phyloP scores from a whole-genome alignment of 1,140 invertebrate genomes.

The Octopus sinensis region DNA sequence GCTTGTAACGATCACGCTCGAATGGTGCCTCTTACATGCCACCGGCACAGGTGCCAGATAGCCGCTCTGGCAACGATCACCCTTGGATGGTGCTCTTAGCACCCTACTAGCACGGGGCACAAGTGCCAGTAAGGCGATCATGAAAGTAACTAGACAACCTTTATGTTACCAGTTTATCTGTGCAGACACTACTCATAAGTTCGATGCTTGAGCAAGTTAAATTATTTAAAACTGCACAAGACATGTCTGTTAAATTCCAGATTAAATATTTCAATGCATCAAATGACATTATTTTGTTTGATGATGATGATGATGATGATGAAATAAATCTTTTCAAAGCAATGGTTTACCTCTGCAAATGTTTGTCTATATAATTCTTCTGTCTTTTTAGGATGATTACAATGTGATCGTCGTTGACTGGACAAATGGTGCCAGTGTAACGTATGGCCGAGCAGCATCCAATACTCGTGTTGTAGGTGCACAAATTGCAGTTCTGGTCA shows the following conservation, averaged over 20 bases:
- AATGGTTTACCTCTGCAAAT: background rate
- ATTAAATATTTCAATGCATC: background rate
- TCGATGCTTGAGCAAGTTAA: background rate
- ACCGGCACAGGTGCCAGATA: too few species aligned
- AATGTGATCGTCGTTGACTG: conserved; percentile 92
- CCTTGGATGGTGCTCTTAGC: too few species aligned
- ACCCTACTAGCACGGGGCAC: too few species aligned
- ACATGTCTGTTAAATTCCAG: background rate
- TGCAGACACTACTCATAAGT: too few species aligned
- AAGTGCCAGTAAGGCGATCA: too few species aligned
- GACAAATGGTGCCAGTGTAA: conserved; percentile 80
- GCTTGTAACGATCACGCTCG: too few species aligned
- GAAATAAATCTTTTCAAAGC: background rate
- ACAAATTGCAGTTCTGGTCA: conserved; percentile 76
- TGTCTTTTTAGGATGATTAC: conserved; percentile 43
- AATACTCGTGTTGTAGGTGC: conserved; percentile 87
- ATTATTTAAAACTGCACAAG: background rate
- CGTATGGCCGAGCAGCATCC: conserved; percentile 86
- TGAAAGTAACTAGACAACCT: too few species aligned
- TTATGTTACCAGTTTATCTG: too few species aligned
- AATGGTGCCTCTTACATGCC: too few species aligned
- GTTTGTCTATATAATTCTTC: background rate
- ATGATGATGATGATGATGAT: too few species aligned
- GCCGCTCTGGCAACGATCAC: too few species aligned
- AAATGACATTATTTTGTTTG: background rate